Evolutionary conservation across 2,797 vertebrate species (phyloP).

Genomic region (Lacerta bilineata): DNA sequence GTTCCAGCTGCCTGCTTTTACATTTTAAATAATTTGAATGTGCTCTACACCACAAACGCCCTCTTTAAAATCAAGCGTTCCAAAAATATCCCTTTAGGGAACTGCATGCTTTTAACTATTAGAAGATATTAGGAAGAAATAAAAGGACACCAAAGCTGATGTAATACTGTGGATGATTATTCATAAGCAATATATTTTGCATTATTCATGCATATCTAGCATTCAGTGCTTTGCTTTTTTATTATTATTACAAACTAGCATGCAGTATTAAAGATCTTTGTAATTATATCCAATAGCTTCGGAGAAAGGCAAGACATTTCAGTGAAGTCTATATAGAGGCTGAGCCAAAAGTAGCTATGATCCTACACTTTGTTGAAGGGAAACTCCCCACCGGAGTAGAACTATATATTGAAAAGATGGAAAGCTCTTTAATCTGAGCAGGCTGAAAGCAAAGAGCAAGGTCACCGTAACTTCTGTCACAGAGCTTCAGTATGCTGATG

Average conservation of each 20-base stretch:
- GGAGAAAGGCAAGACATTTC: background rate
- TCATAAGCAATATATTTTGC: conserved; percentile 9
- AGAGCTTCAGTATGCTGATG: too few species aligned
- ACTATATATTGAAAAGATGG: too few species aligned
- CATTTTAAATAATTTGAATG: conserved; percentile 14
- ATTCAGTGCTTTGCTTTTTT: background rate
- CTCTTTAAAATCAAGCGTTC: background rate
- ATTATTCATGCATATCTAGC: conserved; percentile 18
- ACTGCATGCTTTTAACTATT: background rate
- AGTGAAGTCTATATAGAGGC: background rate
- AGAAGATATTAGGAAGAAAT: background rate
- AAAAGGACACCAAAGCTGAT: background rate
- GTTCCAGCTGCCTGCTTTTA: background rate
- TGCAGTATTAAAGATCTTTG: background rate
- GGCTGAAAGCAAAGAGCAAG: too few species aligned
- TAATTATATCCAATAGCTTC: conserved; percentile 5
- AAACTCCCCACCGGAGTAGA: too few species aligned
- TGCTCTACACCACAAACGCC: background rate
- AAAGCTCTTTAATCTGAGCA: too few species aligned
- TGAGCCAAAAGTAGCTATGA: background rate
- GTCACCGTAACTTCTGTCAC: too few species aligned
- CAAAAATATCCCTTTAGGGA: conserved; percentile 1
- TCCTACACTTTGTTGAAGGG: too few species aligned
- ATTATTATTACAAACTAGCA: background rate
- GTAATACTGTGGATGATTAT: conserved; percentile 1